phyloP scores from a whole-genome alignment of 1,140 invertebrate species.

The Bombus balteatus region DNA sequence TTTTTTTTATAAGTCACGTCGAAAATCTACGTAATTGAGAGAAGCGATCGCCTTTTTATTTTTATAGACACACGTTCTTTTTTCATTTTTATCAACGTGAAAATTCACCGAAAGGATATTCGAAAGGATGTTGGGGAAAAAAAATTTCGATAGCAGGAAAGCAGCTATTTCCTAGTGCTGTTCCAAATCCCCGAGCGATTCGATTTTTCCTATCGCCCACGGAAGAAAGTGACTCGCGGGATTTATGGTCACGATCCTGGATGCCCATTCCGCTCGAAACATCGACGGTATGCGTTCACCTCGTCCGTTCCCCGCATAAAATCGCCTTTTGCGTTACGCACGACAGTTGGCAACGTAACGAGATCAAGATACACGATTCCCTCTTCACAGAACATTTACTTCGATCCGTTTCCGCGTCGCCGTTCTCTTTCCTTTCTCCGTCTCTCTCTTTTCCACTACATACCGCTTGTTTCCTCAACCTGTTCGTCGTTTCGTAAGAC shows the following conservation, averaged over 20 bases:
- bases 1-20: background rate
- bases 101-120: no score
- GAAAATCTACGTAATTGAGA: background rate
- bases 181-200: background rate
- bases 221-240: background rate
- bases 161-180: no score
- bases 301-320: background rate
- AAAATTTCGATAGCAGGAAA: no score
- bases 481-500: constrained; percentile 37
- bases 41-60: background rate
- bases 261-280: background rate
- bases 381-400: constrained; percentile 55
- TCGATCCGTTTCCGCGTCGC: constrained; percentile 47
- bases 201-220: background rate
- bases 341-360: constrained; percentile 50
- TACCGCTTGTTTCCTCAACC: background rate
- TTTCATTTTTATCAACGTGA: no score
- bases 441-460: background rate
- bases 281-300: constrained; percentile 1
- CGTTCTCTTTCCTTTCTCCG: background rate
- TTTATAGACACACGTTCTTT: background rate
- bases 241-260: constrained; percentile 6
- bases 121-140: no score
- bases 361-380: constrained; percentile 54
- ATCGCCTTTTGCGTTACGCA: constrained; percentile 43